A percentile compares a stretch with the other conserved stretches of the same genome.
These are phyloP conservation scores for Pseudomyrmex flavicornis DNA, from an alignment of 1,140 invertebrate genomes.

Conservation along the genomic window DNA sequence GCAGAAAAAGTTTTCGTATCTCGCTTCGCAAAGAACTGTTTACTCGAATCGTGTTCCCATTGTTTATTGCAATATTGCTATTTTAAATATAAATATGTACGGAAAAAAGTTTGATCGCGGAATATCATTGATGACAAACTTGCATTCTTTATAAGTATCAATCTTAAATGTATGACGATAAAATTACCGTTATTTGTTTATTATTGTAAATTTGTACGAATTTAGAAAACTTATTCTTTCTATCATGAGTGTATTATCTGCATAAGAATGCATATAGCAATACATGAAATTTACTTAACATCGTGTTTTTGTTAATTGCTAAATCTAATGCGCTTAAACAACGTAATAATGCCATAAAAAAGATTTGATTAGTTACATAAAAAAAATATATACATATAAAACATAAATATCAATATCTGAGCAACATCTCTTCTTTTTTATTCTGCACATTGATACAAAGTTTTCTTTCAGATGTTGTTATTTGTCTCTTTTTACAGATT, in stretches of 20 bases:
- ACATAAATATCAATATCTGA: slow-evolving; percentile 14
- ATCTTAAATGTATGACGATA: not conserved
- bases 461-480: too few species aligned
- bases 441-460: too few species aligned
- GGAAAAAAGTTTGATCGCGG: slow-evolving; percentile 54
- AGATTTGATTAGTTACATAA: not conserved
- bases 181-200: slow-evolving; percentile 38
- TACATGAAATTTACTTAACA: not conserved
- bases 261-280: not conserved
- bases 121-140: slow-evolving; percentile 29
- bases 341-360: slow-evolving; percentile 14
- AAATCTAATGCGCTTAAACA: slow-evolving; percentile 1
- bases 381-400: not conserved
- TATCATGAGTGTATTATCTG: not conserved
- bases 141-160: slow-evolving; percentile 73
- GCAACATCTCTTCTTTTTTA: slow-evolving; percentile 1
- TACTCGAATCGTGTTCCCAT: slow-evolving; percentile 52
- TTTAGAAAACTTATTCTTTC: slow-evolving; percentile 35
- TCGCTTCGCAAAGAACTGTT: slow-evolving; percentile 26
- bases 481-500: too few species aligned
- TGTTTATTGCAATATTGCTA: slow-evolving; percentile 50
- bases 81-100: slow-evolving; percentile 28
- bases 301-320: not conserved
- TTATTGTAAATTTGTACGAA: slow-evolving; percentile 31
- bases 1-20: slow-evolving; percentile 11